Base-by-base conservation (phyloP, 2,888 invertebrate genomes). In the Charanyca ferruginea region DNA sequence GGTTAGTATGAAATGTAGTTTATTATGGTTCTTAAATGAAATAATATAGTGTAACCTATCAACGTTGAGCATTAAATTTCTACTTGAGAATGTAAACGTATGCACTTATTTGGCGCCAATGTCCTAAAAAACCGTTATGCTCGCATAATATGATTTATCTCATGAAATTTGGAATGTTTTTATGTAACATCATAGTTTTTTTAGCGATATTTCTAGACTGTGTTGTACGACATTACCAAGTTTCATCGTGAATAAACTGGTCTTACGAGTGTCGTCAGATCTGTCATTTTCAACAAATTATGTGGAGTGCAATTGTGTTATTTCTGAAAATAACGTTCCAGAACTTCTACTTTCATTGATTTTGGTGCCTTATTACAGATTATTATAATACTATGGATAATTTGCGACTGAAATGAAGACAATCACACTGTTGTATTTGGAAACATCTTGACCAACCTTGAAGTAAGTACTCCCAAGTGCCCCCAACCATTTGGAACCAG, bases 31-130 rank as follows among this genome's bases (percentile, higher is more conserved):
- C 64, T 64, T 73, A 44, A 68, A 59, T 66, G 63, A 51, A 69
- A 52, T 70, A 64, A 53, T 58, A 32, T 47, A 48, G 52, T 66
- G 61, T 67, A 67, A 58, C 62, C n/a, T 47, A 68, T 66, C 80
- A 76, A 71, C 68, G 79, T 72, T 66, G 55, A 62, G 66, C 65
- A 59, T 58, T 71, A 65, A 59, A 79, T 68, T 76, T 71, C 64
- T 45, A 74, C 71, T 35, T 66, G 76, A 58, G 69, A 83, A 87
- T 91, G 94, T 89, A 93, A 95, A 95, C 95, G 95, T 95, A 95
- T 93, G 93, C 95, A 94, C 88, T 87, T 95, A 93, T 94, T 95
- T 95, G 94, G 95, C 95, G 95, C 95, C 95, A 95, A 95, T 91
- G 93, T 87, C 87, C 86, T 87, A 80, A 90, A 91, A 93, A 91